Conservation (phyloP, 1,140 invertebrate genomes). For the Aphis gossypii region DNA sequence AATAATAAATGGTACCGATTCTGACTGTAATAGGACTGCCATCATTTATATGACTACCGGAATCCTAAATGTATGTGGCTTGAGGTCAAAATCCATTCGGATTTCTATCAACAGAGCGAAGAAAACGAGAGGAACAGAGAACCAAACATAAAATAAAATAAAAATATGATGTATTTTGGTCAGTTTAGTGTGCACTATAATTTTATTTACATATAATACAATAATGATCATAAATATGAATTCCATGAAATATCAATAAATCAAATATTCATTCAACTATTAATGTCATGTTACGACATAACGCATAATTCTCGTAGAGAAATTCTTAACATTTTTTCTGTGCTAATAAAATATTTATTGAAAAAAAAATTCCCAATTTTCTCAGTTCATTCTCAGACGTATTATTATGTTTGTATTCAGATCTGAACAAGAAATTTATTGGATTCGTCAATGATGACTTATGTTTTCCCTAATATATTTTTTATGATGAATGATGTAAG, state of each 20-base stretch:
- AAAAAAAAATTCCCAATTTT: background rate
- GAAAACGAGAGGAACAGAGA: background rate
- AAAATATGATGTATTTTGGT: background rate
- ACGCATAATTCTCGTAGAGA: background rate
- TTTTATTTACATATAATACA: background rate
- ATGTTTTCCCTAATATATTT: background rate
- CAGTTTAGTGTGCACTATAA: background rate
- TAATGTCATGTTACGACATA: too few relatives aligned
- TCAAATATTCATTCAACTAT: too few relatives aligned
- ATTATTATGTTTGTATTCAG: background rate
- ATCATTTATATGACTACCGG: conserved; percentile 16
- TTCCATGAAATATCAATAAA: background rate
- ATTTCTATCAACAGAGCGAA: background rate
- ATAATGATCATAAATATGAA: background rate
- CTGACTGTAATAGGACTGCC: background rate
- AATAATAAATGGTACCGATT: conserved; percentile 28
- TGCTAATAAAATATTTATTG: background rate
- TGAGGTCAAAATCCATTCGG: background rate
- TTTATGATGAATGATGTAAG: background rate
- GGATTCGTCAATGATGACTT: background rate
- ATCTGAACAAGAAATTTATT: background rate
- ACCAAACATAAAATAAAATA: background rate
- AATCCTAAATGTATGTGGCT: background rate
- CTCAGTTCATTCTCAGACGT: background rate
- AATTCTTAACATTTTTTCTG: background rate